Evolutionary conservation across 2,113 vertebrate genomes (phyloP), one percentile per base, ranked within the genome.

Genomic region (Catharus bicknelli): DNA sequence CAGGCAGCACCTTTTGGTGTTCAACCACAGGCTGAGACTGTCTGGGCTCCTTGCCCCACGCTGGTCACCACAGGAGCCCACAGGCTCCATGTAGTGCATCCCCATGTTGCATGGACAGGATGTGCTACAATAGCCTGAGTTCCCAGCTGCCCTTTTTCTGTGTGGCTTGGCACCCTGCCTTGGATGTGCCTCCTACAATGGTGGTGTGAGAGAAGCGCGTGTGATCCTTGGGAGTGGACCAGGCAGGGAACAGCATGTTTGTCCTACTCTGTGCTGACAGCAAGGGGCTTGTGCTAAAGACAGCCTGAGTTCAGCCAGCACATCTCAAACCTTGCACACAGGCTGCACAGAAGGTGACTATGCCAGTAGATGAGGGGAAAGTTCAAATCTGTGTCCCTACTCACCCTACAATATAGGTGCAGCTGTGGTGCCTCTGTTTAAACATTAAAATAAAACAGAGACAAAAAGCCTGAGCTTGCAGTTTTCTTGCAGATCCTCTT

Each of bases 1-100:
- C 48, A 34, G 42, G 27, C 19, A 64, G 30, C 8, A 27, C 2
- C 7, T 87, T 48, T 55, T 34, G 13, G 10, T 61, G 48, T 13
- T 0, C 0, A 3, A 40, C 11, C 48, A 61, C 43, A 34, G 43
- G 10, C n/a, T 70, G 77, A 32, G 34, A 16, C 13, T 82, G 2
- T 1, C 27, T 48, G 6, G 34, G 17, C 21, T 63, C 8, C 13
- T 70, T 55, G 57, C 10, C 20, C 23, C 34, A 47, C 0, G 0
- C 5, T 78, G 57, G 19, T 70, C 12, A n/a, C 40, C 32, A 36
- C 43, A 30, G 42, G 21, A 88, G 36, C 42, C 13, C 57, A 76
- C 26, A 48, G 77, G 42, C 22, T 82, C 45, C 36, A 0, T 5
- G 3, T 23, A n/a, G 16, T 10, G 5, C 29, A 36, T n/a, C 13